Conservation (phyloP, 1,140 invertebrate genomes). For the Mya arenaria region DNA sequence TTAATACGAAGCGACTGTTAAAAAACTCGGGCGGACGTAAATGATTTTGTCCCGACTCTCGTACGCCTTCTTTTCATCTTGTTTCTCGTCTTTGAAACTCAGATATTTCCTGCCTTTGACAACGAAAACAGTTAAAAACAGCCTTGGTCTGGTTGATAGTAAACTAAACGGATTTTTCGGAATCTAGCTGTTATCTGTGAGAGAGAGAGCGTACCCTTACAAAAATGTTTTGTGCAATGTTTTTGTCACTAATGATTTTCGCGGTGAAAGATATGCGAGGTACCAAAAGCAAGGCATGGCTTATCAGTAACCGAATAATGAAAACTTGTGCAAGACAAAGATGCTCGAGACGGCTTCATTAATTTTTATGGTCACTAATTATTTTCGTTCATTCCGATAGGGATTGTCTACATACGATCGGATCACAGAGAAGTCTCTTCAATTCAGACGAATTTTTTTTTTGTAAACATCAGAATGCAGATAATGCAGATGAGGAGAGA, state of each 20-base stretch:
- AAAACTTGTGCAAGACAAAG: constrained; percentile 34
- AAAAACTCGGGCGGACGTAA: too few species aligned
- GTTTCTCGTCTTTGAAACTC: too few species aligned
- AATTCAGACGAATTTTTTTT: too few species aligned
- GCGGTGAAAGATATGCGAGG: constrained; percentile 32
- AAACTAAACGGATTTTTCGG: constrained; percentile 42
- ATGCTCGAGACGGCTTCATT: constrained; percentile 16
- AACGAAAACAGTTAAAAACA: constrained; percentile 17
- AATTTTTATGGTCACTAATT: constrained; percentile 53
- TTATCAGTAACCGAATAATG: constrained; percentile 32
- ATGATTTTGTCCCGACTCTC: too few species aligned
- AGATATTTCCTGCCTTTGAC: too few species aligned
- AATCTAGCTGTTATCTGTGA: constrained; percentile 48
- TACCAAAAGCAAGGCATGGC: constrained; percentile 38
- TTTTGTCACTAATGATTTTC: constrained; percentile 52
- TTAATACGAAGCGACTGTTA: too few species aligned
- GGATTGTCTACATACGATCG: too few species aligned
- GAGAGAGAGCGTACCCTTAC: constrained; percentile 14
- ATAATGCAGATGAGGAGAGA: too few species aligned
- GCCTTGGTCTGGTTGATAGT: constrained; percentile 33
- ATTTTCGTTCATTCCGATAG: background rate
- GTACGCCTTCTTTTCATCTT: too few species aligned
- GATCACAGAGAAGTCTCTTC: too few species aligned
- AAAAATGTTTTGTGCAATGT: constrained; percentile 11
- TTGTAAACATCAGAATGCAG: too few species aligned